These are phyloP conservation scores for Pseudococcus viburni DNA, from an alignment of 2,888 invertebrate genomes.

Conservation along the genomic window DNA sequence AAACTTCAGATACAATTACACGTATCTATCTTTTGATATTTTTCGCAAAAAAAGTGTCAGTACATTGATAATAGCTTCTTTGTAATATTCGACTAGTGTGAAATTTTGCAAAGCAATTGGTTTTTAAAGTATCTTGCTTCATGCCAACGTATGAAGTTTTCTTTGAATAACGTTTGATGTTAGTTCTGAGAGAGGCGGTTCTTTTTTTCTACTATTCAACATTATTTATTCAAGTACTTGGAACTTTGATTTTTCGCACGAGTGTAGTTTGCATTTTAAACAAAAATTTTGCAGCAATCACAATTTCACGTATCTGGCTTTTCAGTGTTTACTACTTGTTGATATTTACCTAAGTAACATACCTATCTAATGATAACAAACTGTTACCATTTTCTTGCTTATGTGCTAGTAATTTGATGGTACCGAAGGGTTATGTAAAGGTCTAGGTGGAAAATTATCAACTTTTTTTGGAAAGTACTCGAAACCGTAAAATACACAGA, in stretches of 20 bases:
- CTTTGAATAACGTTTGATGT: constrained; percentile 27
- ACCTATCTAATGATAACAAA: background rate
- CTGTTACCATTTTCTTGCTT: background rate
- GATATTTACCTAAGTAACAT: constrained; percentile 28
- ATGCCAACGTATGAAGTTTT: constrained; percentile 40
- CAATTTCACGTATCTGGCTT: background rate
- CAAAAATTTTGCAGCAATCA: constrained; percentile 34
- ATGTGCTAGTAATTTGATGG: background rate
- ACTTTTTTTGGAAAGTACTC: background rate
- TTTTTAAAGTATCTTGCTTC: constrained; percentile 25
- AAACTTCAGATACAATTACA: constrained; percentile 8
- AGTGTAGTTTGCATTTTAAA: constrained; percentile 35
- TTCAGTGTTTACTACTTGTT: constrained; percentile 28
- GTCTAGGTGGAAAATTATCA: background rate
- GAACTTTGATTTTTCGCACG: constrained; percentile 26
- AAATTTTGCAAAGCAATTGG: constrained; percentile 30
- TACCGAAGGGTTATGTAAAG: background rate
- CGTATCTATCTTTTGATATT: constrained; percentile 28
- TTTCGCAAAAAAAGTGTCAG: constrained; percentile 22
- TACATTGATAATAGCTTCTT: constrained; percentile 28
- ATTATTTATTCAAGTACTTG: constrained; percentile 24
- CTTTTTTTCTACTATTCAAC: constrained; percentile 24
- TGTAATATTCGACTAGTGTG: constrained; percentile 33
- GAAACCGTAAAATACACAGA: too few relatives aligned
- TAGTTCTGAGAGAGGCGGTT: background rate